Base-by-base conservation (phyloP, 1,140 invertebrate genomes). In the Camponotus floridanus region DNA sequence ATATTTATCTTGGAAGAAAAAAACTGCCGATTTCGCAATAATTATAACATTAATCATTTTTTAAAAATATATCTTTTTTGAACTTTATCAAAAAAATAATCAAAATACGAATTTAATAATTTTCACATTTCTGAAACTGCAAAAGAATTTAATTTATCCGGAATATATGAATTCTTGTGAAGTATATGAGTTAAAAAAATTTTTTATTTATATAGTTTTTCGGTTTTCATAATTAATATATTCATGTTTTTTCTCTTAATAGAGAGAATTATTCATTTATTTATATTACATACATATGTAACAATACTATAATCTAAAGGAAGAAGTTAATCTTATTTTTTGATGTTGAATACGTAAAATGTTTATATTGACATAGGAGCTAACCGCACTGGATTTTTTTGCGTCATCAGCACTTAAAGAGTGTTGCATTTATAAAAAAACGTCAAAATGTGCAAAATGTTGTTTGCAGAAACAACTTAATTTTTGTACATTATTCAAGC, bases 381-480 rank as follows among this genome's bases (percentile, higher is more conserved):
- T 36, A 71, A 61, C 39, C 18, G 51, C 39, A 39, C 26, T 36
- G 18, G 18, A 71, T 71, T 81, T 39, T 73, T 51, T 57, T 33
- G 39, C 39, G 71, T 73, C 26, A 39, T 39, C 78, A 81, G 42
- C 33, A 33, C 55, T 33, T 11, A 26, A 6, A 13, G n/a, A 59
- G 39, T 31, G 31, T 21, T 7, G 55, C 36, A 26, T 81, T 81
- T 81, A 71, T 71, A 21, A 59, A 55, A 81, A 81, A 81, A 73
- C 31, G 79, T 26, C 67, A 18, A 61, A 67, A 73, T 67, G 73
- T 45, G 55, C 67, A 73, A 71, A 71, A 59, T 45, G 31, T 70
- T 81, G 79, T 81, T 81, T 81, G 67, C 70, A 81, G 73, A 39
- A 42, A 57, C 21, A 81, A 71, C 79, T 81, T 55, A 39, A 81